Conservation (phyloP, 1,140 invertebrate species). For the Fopius arisanus region DNA sequence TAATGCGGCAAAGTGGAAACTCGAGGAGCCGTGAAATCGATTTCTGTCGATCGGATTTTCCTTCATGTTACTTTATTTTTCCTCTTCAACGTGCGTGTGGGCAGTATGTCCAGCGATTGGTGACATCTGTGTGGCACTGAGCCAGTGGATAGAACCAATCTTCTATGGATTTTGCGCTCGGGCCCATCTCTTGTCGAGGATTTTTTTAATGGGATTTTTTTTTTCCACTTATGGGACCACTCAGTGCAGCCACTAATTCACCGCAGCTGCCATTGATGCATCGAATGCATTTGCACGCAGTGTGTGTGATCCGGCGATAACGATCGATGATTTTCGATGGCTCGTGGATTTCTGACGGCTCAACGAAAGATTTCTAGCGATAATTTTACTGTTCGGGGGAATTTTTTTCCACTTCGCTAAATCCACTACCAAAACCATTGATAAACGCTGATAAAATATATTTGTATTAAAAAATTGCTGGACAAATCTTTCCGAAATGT, state of each 20-base stretch:
- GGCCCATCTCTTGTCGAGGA: slow-evolving; percentile 28
- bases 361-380: neutral
- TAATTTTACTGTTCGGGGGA: neutral
- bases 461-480: too few relatives aligned
- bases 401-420: neutral
- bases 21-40: slow-evolving; percentile 45
- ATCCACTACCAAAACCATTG: too few relatives aligned
- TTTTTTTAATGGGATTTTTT: slow-evolving; percentile 44
- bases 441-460: too few relatives aligned
- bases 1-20: slow-evolving; percentile 37
- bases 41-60: slow-evolving; percentile 38
- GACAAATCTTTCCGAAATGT: too few relatives aligned
- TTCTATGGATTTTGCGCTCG: slow-evolving; percentile 24
- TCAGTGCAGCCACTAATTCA: slow-evolving; percentile 1
- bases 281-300: slow-evolving; percentile 30
- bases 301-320: slow-evolving; percentile 25
- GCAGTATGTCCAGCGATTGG: slow-evolving; percentile 25
- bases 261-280: neutral
- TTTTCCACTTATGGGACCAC: slow-evolving; percentile 8
- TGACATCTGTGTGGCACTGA: slow-evolving; percentile 43
- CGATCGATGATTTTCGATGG: slow-evolving; percentile 35
- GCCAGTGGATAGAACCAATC: neutral
- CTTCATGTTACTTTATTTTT: neutral
- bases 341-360: neutral
- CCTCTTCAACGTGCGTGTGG: neutral